Percentiles rank a stretch among this genome's conserved stretches.
Conservation (phyloP, 1,140 invertebrate species). For the Agrilus planipennis region DNA sequence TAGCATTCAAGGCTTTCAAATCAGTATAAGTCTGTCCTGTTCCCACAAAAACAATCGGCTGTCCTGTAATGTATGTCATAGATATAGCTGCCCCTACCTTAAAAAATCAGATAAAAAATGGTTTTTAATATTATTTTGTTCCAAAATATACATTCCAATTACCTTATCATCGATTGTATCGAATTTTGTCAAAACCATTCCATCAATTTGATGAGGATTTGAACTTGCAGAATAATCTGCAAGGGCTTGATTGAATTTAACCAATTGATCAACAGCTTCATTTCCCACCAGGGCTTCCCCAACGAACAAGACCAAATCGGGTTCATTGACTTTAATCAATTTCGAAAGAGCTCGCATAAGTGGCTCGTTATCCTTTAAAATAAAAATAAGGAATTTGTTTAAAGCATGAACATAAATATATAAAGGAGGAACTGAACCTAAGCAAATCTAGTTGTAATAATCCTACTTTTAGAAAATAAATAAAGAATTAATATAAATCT, state of each 20-base stretch:
- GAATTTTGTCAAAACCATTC: slow-evolving; percentile 96
- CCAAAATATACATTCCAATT: slow-evolving; percentile 12
- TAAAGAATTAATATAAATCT: neutral
- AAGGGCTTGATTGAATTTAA: slow-evolving; percentile 97
- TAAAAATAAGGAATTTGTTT: neutral
- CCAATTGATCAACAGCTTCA: slow-evolving; percentile 97
- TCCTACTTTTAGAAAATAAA: no score
- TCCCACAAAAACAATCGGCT: slow-evolving; percentile 99
- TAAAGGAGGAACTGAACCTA: no score
- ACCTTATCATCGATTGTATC: slow-evolving; percentile 99
- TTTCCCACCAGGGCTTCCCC: slow-evolving; percentile 99
- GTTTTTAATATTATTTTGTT: neutral
- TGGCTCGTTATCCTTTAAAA: slow-evolving; percentile 80
- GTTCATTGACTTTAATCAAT: slow-evolving; percentile 79
- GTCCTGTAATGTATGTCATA: slow-evolving; percentile 99
- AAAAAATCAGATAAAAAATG: slow-evolving; percentile 16
- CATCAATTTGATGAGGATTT: slow-evolving; percentile 91
- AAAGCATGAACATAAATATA: no score
- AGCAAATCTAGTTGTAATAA: no score
- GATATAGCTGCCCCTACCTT: slow-evolving; percentile 97
- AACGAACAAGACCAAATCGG: slow-evolving; percentile 96
- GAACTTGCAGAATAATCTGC: slow-evolving; percentile 71
- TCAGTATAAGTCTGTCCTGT: slow-evolving; percentile 99
- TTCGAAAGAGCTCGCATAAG: slow-evolving; percentile 94
- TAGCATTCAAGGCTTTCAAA: slow-evolving; percentile 91